Evolutionary conservation across 2,888 invertebrate species (phyloP).

Genomic region (Cynaeus angustus): DNA sequence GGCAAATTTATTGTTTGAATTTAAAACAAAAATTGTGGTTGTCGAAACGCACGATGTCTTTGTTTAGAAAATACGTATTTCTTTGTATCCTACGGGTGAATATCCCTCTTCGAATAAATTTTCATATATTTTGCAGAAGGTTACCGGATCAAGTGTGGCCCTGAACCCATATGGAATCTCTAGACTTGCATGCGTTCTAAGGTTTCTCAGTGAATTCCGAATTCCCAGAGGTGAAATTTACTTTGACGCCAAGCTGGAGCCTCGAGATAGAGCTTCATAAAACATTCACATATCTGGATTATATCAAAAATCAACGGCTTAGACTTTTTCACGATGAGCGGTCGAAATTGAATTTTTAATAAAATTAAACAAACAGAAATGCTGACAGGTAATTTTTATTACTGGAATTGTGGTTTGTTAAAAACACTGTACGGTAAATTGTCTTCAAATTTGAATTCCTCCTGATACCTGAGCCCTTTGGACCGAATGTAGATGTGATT

Average conservation of each 20-base stretch:
- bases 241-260: slow-evolving; percentile 49
- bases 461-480: no score
- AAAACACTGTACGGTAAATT: no score
- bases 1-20: slow-evolving; percentile 3
- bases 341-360: not conserved
- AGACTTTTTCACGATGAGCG: slow-evolving; percentile 18
- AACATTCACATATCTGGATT: slow-evolving; percentile 51
- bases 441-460: no score
- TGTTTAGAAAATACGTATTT: slow-evolving; percentile 42
- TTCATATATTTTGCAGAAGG: slow-evolving; percentile 50
- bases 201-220: slow-evolving; percentile 51
- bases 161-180: slow-evolving; percentile 49
- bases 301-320: slow-evolving; percentile 46
- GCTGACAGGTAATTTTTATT: no score
- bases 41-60: slow-evolving; percentile 23
- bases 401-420: no score
- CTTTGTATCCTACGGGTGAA: slow-evolving; percentile 30
- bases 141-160: slow-evolving; percentile 48
- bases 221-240: slow-evolving; percentile 52
- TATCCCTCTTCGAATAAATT: slow-evolving; percentile 48
- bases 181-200: slow-evolving; percentile 40
- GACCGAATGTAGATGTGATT: no score
- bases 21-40: slow-evolving; percentile 12
- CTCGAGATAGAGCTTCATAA: slow-evolving; percentile 50
- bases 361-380: no score